phyloP scores from a whole-genome alignment of 1,140 invertebrate genomes.

The Cydia amplana region DNA sequence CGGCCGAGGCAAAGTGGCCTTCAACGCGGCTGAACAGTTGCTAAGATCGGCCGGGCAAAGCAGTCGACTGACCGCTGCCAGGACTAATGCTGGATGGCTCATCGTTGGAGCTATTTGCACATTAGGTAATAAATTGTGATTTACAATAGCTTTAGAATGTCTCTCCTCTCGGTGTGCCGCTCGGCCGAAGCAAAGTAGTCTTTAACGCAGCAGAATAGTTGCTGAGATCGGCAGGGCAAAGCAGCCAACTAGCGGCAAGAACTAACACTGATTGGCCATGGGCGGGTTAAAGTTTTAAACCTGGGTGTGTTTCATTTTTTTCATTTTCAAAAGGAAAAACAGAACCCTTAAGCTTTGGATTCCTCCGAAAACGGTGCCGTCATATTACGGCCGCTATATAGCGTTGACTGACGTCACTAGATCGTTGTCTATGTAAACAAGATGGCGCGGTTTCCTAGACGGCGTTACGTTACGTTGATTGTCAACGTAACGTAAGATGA shows the following conservation, averaged over 20 bases:
- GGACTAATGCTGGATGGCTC: slow-evolving; percentile 98
- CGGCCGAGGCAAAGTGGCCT: slow-evolving; percentile 97
- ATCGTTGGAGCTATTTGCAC: slow-evolving; percentile 98
- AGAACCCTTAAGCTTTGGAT: too few relatives aligned
- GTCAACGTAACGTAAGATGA: too few relatives aligned
- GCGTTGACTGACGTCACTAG: too few relatives aligned
- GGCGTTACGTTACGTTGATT: too few relatives aligned
- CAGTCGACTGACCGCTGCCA: slow-evolving; percentile 94
- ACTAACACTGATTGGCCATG: slow-evolving; percentile 96
- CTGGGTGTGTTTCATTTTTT: too few relatives aligned
- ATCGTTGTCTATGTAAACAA: too few relatives aligned
- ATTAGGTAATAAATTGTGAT: slow-evolving; percentile 82
- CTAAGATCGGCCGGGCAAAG: slow-evolving; percentile 98
- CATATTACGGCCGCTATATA: too few relatives aligned
- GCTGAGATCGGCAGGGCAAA: slow-evolving; percentile 93
- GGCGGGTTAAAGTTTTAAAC: too few relatives aligned
- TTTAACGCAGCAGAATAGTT: slow-evolving; percentile 99
- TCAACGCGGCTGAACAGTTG: slow-evolving; percentile 98
- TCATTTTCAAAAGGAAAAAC: too few relatives aligned
- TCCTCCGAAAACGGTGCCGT: too few relatives aligned
- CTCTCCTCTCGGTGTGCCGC: slow-evolving; percentile 84
- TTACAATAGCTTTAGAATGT: too few relatives aligned
- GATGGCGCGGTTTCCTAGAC: too few relatives aligned
- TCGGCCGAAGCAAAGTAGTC: slow-evolving; percentile 97
- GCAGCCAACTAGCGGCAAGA: slow-evolving; percentile 94